Percentiles rank a stretch among this genome's conserved stretches.
These are phyloP conservation scores for Pogonomyrmex californicus DNA, from an alignment of 1,140 invertebrate species.

Conservation along the genomic window DNA sequence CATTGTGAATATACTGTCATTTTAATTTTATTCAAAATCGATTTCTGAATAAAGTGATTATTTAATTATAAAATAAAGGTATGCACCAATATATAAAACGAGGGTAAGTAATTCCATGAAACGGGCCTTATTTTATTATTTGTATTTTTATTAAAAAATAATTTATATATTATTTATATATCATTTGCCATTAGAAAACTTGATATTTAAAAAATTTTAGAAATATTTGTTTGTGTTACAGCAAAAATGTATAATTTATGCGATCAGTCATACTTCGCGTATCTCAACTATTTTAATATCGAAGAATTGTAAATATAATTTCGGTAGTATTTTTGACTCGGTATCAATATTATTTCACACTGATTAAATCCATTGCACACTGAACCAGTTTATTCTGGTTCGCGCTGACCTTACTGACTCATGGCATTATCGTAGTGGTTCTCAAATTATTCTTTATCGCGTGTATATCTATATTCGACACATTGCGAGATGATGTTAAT, in stretches of 20 bases:
- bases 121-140: background rate
- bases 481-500: background rate
- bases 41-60: slow-evolving; percentile 1
- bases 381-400: slow-evolving; percentile 76
- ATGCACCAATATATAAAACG: slow-evolving; percentile 75
- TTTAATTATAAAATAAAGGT: slow-evolving; percentile 22
- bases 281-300: background rate
- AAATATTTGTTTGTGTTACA: slow-evolving; percentile 17
- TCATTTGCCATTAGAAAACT: background rate
- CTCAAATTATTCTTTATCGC: slow-evolving; percentile 64
- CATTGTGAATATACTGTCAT: background rate
- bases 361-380: slow-evolving; percentile 55
- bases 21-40: background rate
- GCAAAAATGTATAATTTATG: background rate
- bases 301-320: slow-evolving; percentile 20
- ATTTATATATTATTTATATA: background rate
- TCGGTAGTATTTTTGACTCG: background rate
- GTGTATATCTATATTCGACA: background rate
- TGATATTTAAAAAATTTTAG: background rate
- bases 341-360: slow-evolving; percentile 50
- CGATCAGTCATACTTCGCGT: background rate
- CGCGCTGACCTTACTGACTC: slow-evolving; percentile 72
- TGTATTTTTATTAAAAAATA: background rate
- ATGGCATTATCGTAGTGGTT: slow-evolving; percentile 69
- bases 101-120: slow-evolving; percentile 67